Base-by-base conservation (phyloP, 2,888 invertebrate species). In the Dicyrtomina minuta region DNA sequence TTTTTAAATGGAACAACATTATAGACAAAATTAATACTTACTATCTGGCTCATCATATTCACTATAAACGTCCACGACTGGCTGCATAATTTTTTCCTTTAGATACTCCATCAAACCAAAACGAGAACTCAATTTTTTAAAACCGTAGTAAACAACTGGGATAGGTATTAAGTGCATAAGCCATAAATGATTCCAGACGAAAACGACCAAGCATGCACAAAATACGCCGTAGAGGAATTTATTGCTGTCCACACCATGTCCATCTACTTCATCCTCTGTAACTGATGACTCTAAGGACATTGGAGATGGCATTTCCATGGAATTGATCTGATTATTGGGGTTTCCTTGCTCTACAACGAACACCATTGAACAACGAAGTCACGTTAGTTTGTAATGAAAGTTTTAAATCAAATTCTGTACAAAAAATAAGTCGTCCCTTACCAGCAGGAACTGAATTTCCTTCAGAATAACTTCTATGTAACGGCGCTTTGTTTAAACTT, bases 171-270 rank as follows among this genome's bases (percentile, higher is more conserved):
- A 85, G 8, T 90, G 88, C 74, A 92, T 82, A 70, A 93, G 83
- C 90, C 93, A 92, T 64, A 90, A 86, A 79, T 94, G 89, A 79
- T 91, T 90, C 89, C 93, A 95, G 17, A 95, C 85, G 69, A 93
- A 85, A 83, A 94, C 92, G 27, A 62, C 59, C 51, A 89, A 83
- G 78, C 94, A 93, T 1, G 90, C 90, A 84, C 92, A 93, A 76
- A 93, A 85, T 13, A 94, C 82, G 4, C 88, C 85, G 79, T 90
- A 91, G 79, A 92, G 88, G 79, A 90, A 92, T 49, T 87, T 84
- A 17, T 87, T 87, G 74, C 89, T 89, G 75, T 87, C 87, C 70
- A 87, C 85, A 70, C 82, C 62, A n/a, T 70, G 65, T 12, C 72
- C 70, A 59, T 76, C 82, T 44, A 81, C 81, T 66, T 85, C 83